Percentiles rank a stretch among this genome's conserved stretches.
Conservation (phyloP, 2,888 invertebrate species). For the Aleiodes alternator region DNA sequence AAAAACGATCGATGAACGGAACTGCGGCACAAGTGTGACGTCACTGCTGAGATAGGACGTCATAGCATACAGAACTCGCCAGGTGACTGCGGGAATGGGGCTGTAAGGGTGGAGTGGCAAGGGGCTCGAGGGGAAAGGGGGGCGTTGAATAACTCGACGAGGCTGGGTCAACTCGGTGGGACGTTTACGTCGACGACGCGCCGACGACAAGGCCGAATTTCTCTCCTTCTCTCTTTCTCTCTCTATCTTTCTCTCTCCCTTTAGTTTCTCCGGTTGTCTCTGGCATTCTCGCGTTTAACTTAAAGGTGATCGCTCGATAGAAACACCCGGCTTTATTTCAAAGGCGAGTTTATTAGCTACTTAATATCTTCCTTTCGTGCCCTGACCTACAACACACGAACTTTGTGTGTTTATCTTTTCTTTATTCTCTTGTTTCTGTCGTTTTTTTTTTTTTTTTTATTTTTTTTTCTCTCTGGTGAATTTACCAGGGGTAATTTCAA, state of each 20-base stretch:
- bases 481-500: conserved; percentile 9
- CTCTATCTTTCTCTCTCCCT: conserved; percentile 52
- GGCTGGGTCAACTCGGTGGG: conserved; percentile 67
- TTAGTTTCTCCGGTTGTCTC: conserved; percentile 5
- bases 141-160: conserved; percentile 30
- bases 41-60: conserved; percentile 71
- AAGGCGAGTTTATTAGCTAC: conserved; percentile 11
- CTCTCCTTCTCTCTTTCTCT: conserved; percentile 56
- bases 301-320: conserved; percentile 60
- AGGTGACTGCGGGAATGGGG: conserved; percentile 37
- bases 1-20: conserved; percentile 71
- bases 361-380: conserved; percentile 35
- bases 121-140: conserved; percentile 43
- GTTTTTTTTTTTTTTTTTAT: neutral
- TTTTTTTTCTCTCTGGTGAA: too few species aligned
- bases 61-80: conserved; percentile 52
- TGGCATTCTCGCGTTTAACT: conserved; percentile 35
- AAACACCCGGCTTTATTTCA: conserved; percentile 3
- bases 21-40: conserved; percentile 74
- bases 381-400: conserved; percentile 40
- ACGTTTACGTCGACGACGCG: conserved; percentile 69
- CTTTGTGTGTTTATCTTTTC: neutral
- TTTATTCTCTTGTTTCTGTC: neutral
- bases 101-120: conserved; percentile 35
- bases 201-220: conserved; percentile 66